Percentiles rank a stretch among this genome's conserved stretches.
These are phyloP conservation scores for Takifugu ocellatus DNA, from an alignment of 2,797 vertebrate species.

Conservation along the genomic window DNA sequence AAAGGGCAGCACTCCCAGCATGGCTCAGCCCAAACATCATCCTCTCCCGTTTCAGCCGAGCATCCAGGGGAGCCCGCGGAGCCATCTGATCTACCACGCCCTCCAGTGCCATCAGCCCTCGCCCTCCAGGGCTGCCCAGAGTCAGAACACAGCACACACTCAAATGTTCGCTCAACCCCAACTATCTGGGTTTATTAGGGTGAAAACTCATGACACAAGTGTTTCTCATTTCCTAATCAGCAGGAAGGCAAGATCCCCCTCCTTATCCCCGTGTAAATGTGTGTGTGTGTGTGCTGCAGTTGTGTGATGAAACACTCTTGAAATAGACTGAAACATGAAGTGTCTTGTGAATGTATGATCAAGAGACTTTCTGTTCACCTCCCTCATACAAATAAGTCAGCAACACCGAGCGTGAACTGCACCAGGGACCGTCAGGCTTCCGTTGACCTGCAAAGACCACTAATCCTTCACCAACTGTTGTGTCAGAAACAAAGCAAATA, in stretches of 20 bases:
- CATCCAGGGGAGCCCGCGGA: slow-evolving; percentile 42
- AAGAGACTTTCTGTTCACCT: slow-evolving; percentile 46
- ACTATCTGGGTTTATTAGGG: slow-evolving; percentile 48
- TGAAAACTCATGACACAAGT: slow-evolving; percentile 57
- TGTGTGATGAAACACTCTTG: slow-evolving; percentile 68
- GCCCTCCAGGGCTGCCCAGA: slow-evolving; percentile 6
- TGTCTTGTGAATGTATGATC: slow-evolving; percentile 66
- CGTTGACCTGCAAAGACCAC: slow-evolving; percentile 1
- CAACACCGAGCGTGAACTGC: slow-evolving; percentile 19
- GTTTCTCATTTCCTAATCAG: slow-evolving; percentile 61
- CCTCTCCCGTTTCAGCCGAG: slow-evolving; percentile 62
- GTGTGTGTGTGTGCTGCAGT: slow-evolving; percentile 23
- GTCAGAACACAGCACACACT: slow-evolving; percentile 45
- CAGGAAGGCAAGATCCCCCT: slow-evolving; percentile 39
- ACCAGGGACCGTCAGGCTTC: slow-evolving; percentile 2
- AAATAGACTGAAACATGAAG: slow-evolving; percentile 62
- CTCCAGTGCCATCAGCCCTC: slow-evolving; percentile 11
- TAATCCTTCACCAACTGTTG: not conserved
- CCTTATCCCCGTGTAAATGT: slow-evolving; percentile 15
- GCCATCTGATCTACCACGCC: slow-evolving; percentile 45
- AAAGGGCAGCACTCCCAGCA: slow-evolving; percentile 57
- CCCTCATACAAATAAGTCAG: slow-evolving; percentile 53
- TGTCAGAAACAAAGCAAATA: slow-evolving; percentile 15
- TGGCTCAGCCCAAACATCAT: slow-evolving; percentile 70
- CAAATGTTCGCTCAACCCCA: slow-evolving; percentile 26